A percentile compares a stretch with the other conserved stretches of the same genome.
phyloP scores from a whole-genome alignment of 2,888 invertebrate genomes.

The Pasiphila rectangulata region DNA sequence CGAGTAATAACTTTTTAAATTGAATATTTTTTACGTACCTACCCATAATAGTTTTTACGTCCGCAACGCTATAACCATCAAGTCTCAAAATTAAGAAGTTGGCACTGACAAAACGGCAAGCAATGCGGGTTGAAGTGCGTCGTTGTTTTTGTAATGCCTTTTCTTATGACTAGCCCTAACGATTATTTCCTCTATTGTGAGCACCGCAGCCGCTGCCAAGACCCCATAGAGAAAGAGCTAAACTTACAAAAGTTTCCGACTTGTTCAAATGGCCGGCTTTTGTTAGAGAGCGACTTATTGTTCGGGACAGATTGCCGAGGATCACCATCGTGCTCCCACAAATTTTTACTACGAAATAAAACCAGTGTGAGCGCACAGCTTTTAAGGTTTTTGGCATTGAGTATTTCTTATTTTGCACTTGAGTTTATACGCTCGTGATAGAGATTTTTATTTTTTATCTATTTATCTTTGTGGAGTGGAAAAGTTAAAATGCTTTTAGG shows the following conservation, averaged over 20 bases:
- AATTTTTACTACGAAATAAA: conserved; percentile 46
- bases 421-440: conserved; percentile 7
- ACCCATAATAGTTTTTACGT: conserved; percentile 23
- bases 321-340: conserved; percentile 62
- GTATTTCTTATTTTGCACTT: conserved; percentile 18
- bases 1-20: conserved; percentile 19
- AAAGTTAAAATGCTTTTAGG: too few relatives aligned
- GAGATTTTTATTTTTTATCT: conserved; percentile 1
- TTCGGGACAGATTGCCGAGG: conserved; percentile 78
- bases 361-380: conserved; percentile 29
- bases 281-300: conserved; percentile 79
- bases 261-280: conserved; percentile 80
- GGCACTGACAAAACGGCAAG: conserved; percentile 67
- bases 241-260: conserved; percentile 80
- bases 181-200: conserved; percentile 76
- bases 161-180: conserved; percentile 76
- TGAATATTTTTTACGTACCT: conserved; percentile 20
- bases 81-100: conserved; percentile 57
- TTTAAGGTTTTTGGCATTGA: conserved; percentile 27
- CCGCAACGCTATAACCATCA: conserved; percentile 32
- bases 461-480: too few relatives aligned
- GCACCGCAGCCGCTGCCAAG: conserved; percentile 69
- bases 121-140: conserved; percentile 67
- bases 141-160: conserved; percentile 76
- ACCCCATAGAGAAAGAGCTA: conserved; percentile 73